Evolutionary conservation across 2,113 vertebrate species (phyloP), one percentile per base, ranked within the genome.

Genomic region (Trematomus loennbergii): DNA sequence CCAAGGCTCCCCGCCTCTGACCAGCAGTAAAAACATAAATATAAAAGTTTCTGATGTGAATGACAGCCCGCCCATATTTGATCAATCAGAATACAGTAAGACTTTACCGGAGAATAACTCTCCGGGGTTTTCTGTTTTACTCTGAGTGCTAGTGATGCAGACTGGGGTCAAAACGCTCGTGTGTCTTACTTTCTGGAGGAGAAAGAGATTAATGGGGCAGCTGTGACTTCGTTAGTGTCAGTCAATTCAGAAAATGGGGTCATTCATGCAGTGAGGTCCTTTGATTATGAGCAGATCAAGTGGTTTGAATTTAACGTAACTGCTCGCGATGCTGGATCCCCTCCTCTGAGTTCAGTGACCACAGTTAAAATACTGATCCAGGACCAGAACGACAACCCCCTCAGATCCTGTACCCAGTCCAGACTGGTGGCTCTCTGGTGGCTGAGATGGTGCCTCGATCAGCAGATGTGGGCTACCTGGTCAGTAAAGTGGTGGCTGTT

Each of bases 1-100:
- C 20, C 72, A 89, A 52, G 94, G 94, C 22, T 82, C 73, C 0
- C 90, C 93, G 0, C 78, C 87, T 61, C 74, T 92, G 10, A 81
- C 90, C 0, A 90, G 70, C 40, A 90, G 68, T 45, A 90, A 90
- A 78, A 88, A 53, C 0, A 72, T 96, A 10, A 90, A 58, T 12
- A 17, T 96, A 0, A 84, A 91, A 2, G 86, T 96, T 18, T 88
- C 89, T 1, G 96, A 96, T 33, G 87, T 95, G 4, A 96, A 96
- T 20, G 95, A 96, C 70, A 94, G 91, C 20, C 80, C 90, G 10
- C 94, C 95, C 1, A 48, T 67, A 36, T 96, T 96, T 75, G 68
- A 86, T 20, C 72, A 92, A 75, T 58, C 78, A 2, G 81, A 89
- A 20, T 96, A 95, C 7, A 88, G 75, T 45, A 75, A 84, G 16